Base-by-base conservation (phyloP, 2,113 vertebrate genomes). In the Pomatorhinus ruficollis region DNA sequence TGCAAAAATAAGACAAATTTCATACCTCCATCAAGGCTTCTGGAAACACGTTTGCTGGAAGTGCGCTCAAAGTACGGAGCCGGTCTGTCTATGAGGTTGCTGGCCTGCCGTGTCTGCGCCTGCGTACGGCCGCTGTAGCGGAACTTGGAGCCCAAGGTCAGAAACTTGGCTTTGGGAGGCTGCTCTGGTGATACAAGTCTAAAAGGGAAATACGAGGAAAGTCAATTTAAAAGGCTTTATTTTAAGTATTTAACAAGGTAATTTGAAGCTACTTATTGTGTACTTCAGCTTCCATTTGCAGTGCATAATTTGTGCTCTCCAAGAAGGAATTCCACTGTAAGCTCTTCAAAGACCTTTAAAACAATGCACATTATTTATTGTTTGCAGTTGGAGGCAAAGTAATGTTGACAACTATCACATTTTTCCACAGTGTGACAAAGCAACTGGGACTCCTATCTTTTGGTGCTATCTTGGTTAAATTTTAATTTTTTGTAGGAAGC, bases 91-190 rank as follows among this genome's bases (percentile, higher is more conserved):
- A 99, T 99, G 81, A 98, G 98, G 72, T 96, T 97, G 97, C 99
- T 99, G 11, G 98, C 99, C 91, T 99, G 98, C 5, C 98, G 98
- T 1, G 98, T 98, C 97, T 99, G 99, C 1, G 98, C 98, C 89
- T 99, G 99, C 0, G 99, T 99, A 16, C 98, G 98, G 7, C 99
- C 99, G 5, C 99, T 99, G 90, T 99, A 99, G 60, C 99, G 98
- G 94, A 99, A 99, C 97, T 98, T 99, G 49, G 99, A 99, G 39
- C 99, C 99, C 97, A 99, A 81, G 27, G 98, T 98, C 66, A 99
- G 96, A 93, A 99, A 99, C 94, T 98, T 98, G 12, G 98, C 98
- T 97, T 99, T 99, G 53, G 98, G 98, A 87, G 98, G 98, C 96
- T 98, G 98, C 42, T 99, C 99, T 30, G 98, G 98, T 79, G 98